Conservation (phyloP, 2,797 vertebrate species). For the Siniperca scherzeri region DNA sequence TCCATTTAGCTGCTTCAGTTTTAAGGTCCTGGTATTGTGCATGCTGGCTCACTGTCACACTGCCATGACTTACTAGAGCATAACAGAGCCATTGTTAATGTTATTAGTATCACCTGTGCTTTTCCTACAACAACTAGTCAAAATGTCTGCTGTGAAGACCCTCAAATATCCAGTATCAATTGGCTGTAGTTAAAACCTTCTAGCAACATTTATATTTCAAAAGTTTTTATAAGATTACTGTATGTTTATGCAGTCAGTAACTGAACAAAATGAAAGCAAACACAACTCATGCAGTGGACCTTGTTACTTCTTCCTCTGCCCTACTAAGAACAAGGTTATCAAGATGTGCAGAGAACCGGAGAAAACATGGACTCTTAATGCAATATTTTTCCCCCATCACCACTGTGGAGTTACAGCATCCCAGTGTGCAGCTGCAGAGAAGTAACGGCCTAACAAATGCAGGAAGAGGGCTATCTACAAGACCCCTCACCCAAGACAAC, state of each 20-base stretch:
- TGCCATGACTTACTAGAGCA: neutral
- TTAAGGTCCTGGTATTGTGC: neutral
- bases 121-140: neutral
- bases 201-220: constrained; percentile 36
- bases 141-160: constrained; percentile 12
- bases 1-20: neutral
- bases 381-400: constrained; percentile 34
- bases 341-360: constrained; percentile 69
- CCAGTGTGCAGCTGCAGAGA: constrained; percentile 36
- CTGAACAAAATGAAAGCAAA: constrained; percentile 66
- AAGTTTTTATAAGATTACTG: constrained; percentile 52
- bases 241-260: constrained; percentile 42
- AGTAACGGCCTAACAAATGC: constrained; percentile 74
- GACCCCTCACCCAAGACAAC: constrained; percentile 67
- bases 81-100: neutral
- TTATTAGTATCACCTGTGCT: neutral
- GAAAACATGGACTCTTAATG: constrained; percentile 61
- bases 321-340: constrained; percentile 73
- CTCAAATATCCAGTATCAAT: neutral
- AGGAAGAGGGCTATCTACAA: constrained; percentile 79
- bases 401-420: constrained; percentile 56
- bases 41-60: neutral
- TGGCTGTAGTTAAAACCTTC: constrained; percentile 14
- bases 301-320: constrained; percentile 69
- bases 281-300: constrained; percentile 41